phyloP scores from a whole-genome alignment of 1,140 invertebrate genomes.

The Mylabris phalerata region DNA sequence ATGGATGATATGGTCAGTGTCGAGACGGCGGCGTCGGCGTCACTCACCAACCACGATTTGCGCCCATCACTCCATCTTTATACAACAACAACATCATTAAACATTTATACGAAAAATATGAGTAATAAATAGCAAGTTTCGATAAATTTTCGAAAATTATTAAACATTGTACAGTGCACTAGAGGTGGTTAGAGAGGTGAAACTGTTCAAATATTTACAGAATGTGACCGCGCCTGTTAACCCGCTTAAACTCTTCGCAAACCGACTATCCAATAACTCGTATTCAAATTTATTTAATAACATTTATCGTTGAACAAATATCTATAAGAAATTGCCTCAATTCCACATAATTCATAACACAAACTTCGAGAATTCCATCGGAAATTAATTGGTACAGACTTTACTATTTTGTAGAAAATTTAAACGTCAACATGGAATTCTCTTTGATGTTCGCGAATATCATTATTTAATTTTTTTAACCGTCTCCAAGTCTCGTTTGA shows the following conservation, averaged over 20 bases:
- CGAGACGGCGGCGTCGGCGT: constrained; percentile 1
- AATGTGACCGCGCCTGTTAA: constrained; percentile 30
- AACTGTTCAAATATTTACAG: constrained; percentile 30
- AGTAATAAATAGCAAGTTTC: no score
- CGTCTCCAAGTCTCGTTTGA: no score
- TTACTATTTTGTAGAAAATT: no score
- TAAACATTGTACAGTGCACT: constrained; percentile 34
- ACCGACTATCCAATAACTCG: constrained; percentile 29
- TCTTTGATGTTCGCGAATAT: no score
- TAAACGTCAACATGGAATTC: no score
- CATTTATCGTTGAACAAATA: constrained; percentile 8
- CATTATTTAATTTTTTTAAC: no score
- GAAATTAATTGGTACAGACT: no score
- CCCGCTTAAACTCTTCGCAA: constrained; percentile 17
- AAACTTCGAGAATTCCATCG: no score
- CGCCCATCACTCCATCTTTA: neutral
- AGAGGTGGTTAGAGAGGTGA: constrained; percentile 31
- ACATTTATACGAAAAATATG: no score
- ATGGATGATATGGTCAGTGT: constrained; percentile 13
- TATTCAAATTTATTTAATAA: constrained; percentile 31
- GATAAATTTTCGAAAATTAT: no score
- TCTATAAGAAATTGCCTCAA: constrained; percentile 1
- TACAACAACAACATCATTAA: neutral
- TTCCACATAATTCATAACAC: constrained; percentile 4
- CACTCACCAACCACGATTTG: constrained; percentile 2